Conservation (phyloP, 2,797 vertebrate species). For the Emys orbicularis region DNA sequence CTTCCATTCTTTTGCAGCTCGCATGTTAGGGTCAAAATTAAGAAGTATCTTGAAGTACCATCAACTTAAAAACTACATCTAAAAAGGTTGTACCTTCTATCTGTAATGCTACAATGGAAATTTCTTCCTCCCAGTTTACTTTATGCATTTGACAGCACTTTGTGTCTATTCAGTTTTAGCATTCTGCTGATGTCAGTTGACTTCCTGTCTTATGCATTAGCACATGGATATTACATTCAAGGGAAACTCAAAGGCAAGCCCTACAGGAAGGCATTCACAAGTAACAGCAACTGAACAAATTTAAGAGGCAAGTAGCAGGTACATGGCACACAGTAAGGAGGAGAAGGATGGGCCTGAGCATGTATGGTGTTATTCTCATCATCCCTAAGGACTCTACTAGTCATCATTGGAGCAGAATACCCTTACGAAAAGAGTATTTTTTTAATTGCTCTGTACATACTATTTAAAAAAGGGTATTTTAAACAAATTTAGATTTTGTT, state of each 20-base stretch:
- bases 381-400: not conserved
- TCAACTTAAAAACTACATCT: not conserved
- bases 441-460: fast-evolving
- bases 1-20: not conserved
- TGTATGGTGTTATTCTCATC: fast-evolving
- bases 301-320: not conserved
- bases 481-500: not conserved
- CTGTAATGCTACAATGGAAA: not conserved
- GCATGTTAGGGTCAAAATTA: not conserved
- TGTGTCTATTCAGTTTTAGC: not conserved
- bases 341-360: not conserved
- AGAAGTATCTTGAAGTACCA: not conserved
- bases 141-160: not conserved
- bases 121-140: not conserved
- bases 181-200: not conserved
- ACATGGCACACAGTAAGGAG: fast-evolving
- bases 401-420: not conserved
- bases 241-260: not conserved
- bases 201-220: not conserved
- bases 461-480: not conserved
- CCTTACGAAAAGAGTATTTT: not conserved
- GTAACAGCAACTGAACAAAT: not conserved
- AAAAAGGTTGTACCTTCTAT: not conserved
- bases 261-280: not conserved
- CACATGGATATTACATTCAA: not conserved